A percentile compares a stretch with the other conserved stretches of the same genome.
These are phyloP conservation scores for Megalopta genalis DNA, from an alignment of 1,140 invertebrate species.

Conservation along the genomic window DNA sequence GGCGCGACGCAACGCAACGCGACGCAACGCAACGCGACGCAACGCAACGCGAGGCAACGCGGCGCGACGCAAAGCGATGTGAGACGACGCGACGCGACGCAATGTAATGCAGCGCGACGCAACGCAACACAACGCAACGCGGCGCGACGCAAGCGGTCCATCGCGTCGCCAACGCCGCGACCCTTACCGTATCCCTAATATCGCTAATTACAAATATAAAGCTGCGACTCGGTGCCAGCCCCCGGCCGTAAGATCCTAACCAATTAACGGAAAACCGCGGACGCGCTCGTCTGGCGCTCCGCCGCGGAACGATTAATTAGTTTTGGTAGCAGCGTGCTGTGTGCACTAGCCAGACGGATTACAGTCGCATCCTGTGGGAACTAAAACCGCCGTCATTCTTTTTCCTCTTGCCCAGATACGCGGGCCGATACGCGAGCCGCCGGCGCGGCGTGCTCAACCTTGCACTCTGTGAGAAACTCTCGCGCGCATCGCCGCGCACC, in stretches of 20 bases:
- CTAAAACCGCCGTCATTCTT: conserved; percentile 21
- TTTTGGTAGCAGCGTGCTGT: not conserved
- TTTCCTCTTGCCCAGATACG: conserved; percentile 11
- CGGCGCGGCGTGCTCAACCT: conserved; percentile 28
- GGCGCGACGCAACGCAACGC: conserved; percentile 19
- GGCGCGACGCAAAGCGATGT: not conserved
- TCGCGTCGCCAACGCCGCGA: not conserved
- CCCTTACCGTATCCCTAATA: too few relatives aligned
- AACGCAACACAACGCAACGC: conserved; percentile 37
- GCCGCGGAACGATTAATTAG: conserved; percentile 11
- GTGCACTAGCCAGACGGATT: conserved; percentile 21
- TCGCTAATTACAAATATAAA: too few relatives aligned
- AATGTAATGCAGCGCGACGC: conserved; percentile 40
- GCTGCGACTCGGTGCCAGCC: too few relatives aligned
- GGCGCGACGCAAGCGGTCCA: conserved; percentile 18
- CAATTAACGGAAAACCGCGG: not conserved
- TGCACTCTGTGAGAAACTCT: conserved; percentile 29
- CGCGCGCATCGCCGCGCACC: too few relatives aligned
- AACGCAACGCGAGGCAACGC: conserved; percentile 37
- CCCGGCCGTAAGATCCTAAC: too few relatives aligned
- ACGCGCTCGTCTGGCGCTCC: not conserved
- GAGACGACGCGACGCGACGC: not conserved
- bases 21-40: conserved; percentile 12
- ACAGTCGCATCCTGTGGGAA: conserved; percentile 36
- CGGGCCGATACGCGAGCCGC: conserved; percentile 26